phyloP scores from a whole-genome alignment of 2,888 invertebrate species.

The Thecophora atra region DNA sequence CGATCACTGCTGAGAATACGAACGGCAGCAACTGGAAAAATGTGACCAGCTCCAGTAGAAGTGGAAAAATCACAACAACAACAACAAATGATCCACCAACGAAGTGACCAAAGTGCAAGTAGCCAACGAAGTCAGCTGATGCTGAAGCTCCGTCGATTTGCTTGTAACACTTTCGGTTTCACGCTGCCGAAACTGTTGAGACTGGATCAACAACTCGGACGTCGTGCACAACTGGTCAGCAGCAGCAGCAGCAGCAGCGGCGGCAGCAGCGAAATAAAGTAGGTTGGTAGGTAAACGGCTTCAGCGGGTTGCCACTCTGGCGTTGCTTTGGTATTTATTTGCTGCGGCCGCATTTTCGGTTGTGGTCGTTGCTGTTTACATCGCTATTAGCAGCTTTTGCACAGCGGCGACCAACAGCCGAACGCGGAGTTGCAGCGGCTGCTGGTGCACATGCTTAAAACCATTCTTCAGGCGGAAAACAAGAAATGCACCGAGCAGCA shows the following conservation, averaged over 20 bases:
- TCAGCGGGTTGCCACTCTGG: constrained; percentile 25
- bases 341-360: neutral
- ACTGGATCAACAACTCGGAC: constrained; percentile 29
- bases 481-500: constrained; percentile 3
- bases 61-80: neutral
- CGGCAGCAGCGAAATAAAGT: constrained; percentile 40
- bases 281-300: constrained; percentile 52
- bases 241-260: constrained; percentile 9
- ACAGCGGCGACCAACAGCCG: neutral
- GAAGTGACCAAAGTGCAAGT: constrained; percentile 16
- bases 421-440: neutral
- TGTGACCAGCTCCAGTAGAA: neutral
- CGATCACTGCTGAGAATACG: constrained; percentile 11
- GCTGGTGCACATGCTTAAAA: constrained; percentile 26
- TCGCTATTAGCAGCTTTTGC: neutral
- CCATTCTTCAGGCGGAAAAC: constrained; percentile 12
- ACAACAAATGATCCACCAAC: constrained; percentile 1
- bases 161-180: constrained; percentile 29
- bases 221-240: constrained; percentile 25
- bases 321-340: constrained; percentile 6
- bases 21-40: constrained; percentile 8
- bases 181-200: constrained; percentile 16
- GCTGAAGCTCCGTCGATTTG: neutral
- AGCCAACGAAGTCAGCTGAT: constrained; percentile 22
- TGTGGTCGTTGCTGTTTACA: constrained; percentile 11